Base-by-base conservation (phyloP, 2,113 vertebrate genomes). In the Petroica traversi region DNA sequence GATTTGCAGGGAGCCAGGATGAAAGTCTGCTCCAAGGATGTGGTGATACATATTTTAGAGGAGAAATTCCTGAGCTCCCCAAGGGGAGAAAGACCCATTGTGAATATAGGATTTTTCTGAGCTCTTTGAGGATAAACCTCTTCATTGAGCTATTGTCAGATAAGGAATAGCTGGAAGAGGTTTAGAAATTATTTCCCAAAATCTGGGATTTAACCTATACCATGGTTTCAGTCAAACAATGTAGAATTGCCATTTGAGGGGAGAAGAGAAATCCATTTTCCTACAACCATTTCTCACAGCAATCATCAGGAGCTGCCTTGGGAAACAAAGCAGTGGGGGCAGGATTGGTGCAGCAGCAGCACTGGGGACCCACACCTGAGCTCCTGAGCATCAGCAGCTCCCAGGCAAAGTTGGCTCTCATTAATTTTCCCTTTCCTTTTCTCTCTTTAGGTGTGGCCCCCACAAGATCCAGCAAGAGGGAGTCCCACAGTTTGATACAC, bases 101-200 rank as follows among this genome's bases (percentile, higher is more conserved):
- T 49, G 67, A 93, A 83, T 29, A 36, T 0, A 57, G 63, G 46
- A 69, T 86, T 91, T 88, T 79, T 66, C 75, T 92, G 77, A 92
- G 67, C 75, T 68, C 10, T 79, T 25, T 64, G 45, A 54, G 58
- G 61, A 92, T 51, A 89, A 94, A 92, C 18, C 69, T 80, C 73
- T 78, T 59, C 78, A 87, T n/a, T 14, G 11, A 58, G 57, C 38
- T 74, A 52, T 55, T 68, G 41, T 57, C 43, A 69, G 86, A 83
- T 91, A 88, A 61, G 63, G 31, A 61, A 59, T 16, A 55, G 57
- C 54, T 91, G 52, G 62, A 66, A 82, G 71, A 93, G 46, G 40
- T 66, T 91, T 88, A 93, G 93, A 93, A 93, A 73, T 18, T 14
- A 49, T 90, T 76, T 73, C 58, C 62, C 63, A 76, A 82, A 92